Evolutionary conservation across 2,888 invertebrate genomes (phyloP), one percentile per base, ranked within the genome.

Genomic region (Camponotus fellah): DNA sequence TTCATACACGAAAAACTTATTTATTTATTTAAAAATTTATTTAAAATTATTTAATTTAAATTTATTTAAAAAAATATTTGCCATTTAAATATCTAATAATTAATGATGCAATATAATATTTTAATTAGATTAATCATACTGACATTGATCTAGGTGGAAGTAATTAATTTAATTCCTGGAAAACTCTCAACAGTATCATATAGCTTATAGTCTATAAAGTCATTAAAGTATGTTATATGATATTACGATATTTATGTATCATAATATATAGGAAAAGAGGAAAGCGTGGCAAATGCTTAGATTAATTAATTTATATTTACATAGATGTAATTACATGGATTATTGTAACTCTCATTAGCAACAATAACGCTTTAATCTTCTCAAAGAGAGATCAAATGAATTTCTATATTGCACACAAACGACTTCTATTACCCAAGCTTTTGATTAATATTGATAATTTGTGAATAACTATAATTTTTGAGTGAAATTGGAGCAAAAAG

Each of bases 361-460:
- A 56, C 32, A 60, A 46, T 46, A 58, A 9, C 53, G 37, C 32
- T 46, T 69, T 58, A 79, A 65, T 46, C 46, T 14, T 34, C 1
- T 8, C 17, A 26, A 26, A 26, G 26, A 26, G 26, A 26, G 26
- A 26, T 26, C 26, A 26, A 26, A 26, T 26, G 26, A 26, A 26
- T 26, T 26, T 26, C 26, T 26, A 26, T 26, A 26, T 26, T 26
- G 2, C 26, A 26, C 2, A 26, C 26, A 26, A 26, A 26, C 26
- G 26, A 26, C 26, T 26, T 77, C 77, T 32, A 69, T 79, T 60
- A 2, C 10, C 12, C 40, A 26, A 40, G 26, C 49, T 77, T 79
- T 60, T 69, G 46, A 69, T 79, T 21, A 46, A 60, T 69, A 69
- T 60, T 79, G 58, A 60, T 58, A 68, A 6, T 2, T n/a, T 0